Evolutionary conservation across 2,113 vertebrate genomes (phyloP).

Genomic region (Tonatia bakeri): DNA sequence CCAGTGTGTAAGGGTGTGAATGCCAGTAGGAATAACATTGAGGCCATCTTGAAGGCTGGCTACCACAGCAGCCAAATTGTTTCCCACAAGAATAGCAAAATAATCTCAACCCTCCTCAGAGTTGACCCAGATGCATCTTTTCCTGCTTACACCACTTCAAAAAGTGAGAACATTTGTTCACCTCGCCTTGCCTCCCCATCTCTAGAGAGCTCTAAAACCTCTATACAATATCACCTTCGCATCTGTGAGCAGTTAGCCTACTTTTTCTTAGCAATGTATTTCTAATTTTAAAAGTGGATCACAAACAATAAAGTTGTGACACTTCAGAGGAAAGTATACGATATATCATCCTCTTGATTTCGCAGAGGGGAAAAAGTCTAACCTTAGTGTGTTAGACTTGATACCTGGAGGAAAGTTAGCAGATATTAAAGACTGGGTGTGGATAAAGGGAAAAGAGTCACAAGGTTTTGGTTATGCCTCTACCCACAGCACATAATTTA

Average conservation of each 20-base stretch:
- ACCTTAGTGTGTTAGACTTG: neutral
- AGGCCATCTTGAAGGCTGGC: neutral
- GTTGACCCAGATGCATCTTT: neutral
- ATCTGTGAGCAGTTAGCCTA: neutral
- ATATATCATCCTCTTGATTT: slow-evolving; percentile 8
- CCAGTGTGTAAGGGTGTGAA: neutral
- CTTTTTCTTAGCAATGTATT: neutral
- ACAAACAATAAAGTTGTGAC: neutral
- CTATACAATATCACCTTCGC: neutral
- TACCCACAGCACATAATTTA: neutral
- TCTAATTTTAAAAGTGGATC: slow-evolving; percentile 25
- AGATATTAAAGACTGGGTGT: neutral
- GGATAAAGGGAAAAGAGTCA: neutral
- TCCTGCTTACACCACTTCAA: neutral
- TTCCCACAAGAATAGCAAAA: neutral
- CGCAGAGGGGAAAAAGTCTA: neutral
- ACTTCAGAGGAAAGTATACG: neutral
- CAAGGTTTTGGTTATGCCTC: neutral
- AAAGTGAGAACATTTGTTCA: neutral
- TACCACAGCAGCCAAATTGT: neutral
- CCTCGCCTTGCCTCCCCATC: neutral
- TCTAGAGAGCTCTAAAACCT: neutral
- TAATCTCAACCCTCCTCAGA: neutral
- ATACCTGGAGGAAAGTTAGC: neutral
- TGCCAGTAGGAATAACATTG: neutral